Evolutionary conservation across 2,113 vertebrate species (phyloP), one percentile per base, ranked within the genome.

Genomic region (Connochaetes taurinus): DNA sequence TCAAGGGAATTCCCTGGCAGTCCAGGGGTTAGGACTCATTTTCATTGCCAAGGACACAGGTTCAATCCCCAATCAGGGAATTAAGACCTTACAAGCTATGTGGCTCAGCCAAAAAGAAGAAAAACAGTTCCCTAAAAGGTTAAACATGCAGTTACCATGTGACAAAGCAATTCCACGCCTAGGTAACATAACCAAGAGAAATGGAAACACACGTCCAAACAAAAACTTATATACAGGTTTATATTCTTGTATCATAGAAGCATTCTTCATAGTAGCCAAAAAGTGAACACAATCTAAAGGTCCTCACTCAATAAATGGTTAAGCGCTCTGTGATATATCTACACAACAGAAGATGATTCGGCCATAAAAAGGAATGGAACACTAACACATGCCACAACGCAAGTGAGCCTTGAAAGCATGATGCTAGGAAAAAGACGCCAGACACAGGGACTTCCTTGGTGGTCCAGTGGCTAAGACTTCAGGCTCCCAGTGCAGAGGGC

Each of bases 361-460:
- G 64, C 87, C 80, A 60, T 14, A 12, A 23, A 40, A 58, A 90
- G 62, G 25, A 58, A 19, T 0, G 6, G 2, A 50, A 33, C 23
- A 1, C 25, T 12, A 53, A 60, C 3, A 5, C 10, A 14, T 0
- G 33, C 33, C 19, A 29, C 47, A 27, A 14, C 0, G 33, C 7
- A 15, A 36, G 17, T 25, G 53, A 27, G 19, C 91, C 62, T 6
- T 12, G n/a, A 67, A n/a, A 71, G 52, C 29, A n/a, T 17, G 47
- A 71, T 1, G 6, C 60, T 8, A 10, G 33, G 36, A 12, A 27
- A 45, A 16, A 84, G 60, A 19, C 0, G 50, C 47, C 27, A 33
- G 62, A 45, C 50, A 67, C 4, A 31, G 67, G 64, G 67, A 10
- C 10, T 40, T 74, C 21, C 67, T 40, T 3, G 67, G 10, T 74